Base-by-base conservation (phyloP, 1,140 invertebrate species). In the Heliconius hermathena region DNA sequence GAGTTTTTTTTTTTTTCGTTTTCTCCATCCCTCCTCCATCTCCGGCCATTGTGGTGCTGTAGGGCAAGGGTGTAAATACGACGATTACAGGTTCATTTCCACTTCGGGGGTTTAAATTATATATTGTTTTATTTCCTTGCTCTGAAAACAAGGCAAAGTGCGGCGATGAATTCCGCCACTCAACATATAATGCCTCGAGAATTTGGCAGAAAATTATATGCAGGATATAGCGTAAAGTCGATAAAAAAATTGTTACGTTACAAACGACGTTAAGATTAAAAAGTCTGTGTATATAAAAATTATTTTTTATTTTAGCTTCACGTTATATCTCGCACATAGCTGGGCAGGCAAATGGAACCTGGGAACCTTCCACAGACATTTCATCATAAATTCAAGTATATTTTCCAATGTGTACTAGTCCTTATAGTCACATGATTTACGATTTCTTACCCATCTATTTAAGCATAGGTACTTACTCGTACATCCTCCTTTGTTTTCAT, bases 361-460 rank as follows among this genome's bases (percentile, higher is more conserved):
- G 3, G 41, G 41, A 46, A 46, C 4, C 41, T 46, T 46, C 11
- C 13, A 13, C 4, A 16, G 41, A 46, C 41, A 16, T 4, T 46
- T 11, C 41, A 13, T 46, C 13, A 1, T 46, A 16, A 16, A 46
- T 46, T 46, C 5, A 46, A 22, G 11, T n/a, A 11, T 66, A 6
- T 13, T 66, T 22, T 46, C 13, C 57, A 66, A 66, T 66, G 60
- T 66, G 13, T 22, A 66, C 13, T 11, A 66, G 60, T 16, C 60
- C 4, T 66, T 29, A 66, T 66, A 66, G 3, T 13, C 60, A 6
- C 16, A 66, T 66, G 60, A 66, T 66, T 66, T 66, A 66, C 11
- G 60, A 66, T 66, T 66, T 66, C 60, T 66, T 66, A 66, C 60
- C 60, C 60, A 29, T 66, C 60, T 66, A 29, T 29, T 66, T 29